Percentiles rank a stretch among this genome's conserved stretches.
Evolutionary conservation across 1,140 invertebrate genomes (phyloP).

Genomic region (Lutraria rhynchaena): DNA sequence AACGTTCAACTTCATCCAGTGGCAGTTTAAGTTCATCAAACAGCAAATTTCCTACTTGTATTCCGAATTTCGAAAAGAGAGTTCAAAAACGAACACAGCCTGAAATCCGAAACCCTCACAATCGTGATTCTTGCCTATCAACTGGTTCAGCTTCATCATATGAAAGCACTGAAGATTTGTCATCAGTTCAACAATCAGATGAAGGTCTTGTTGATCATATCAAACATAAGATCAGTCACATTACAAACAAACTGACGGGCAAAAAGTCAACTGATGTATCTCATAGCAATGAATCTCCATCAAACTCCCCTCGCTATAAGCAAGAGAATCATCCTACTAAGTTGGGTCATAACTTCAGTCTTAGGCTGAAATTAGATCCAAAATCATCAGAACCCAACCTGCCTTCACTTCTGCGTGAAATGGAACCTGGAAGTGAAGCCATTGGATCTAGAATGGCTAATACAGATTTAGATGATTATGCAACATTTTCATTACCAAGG

Average conservation of each 20-base stretch:
- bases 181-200: neutral
- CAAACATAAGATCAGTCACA: conserved; percentile 43
- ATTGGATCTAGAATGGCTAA: conserved; percentile 59
- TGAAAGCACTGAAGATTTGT: conserved; percentile 36
- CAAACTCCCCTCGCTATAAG: conserved; percentile 1
- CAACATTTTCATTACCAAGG: conserved; percentile 37
- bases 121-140: conserved; percentile 44
- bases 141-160: conserved; percentile 50
- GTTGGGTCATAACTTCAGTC: conserved; percentile 36
- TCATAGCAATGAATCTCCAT: neutral
- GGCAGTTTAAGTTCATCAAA: conserved; percentile 48
- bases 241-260: conserved; percentile 40
- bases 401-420: conserved; percentile 29
- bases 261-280: conserved; percentile 4
- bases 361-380: conserved; percentile 13
- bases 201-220: conserved; percentile 48
- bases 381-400: conserved; percentile 30
- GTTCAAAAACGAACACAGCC: too few species aligned
- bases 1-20: conserved; percentile 47
- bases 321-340: conserved; percentile 39
- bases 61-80: conserved; percentile 48
- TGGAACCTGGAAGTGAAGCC: conserved; percentile 49
- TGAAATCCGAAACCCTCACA: conserved; percentile 18
- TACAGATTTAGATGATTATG: conserved; percentile 56
- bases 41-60: conserved; percentile 46